Conservation (phyloP, 2,888 invertebrate genomes). For the Aleiodes alternator region DNA sequence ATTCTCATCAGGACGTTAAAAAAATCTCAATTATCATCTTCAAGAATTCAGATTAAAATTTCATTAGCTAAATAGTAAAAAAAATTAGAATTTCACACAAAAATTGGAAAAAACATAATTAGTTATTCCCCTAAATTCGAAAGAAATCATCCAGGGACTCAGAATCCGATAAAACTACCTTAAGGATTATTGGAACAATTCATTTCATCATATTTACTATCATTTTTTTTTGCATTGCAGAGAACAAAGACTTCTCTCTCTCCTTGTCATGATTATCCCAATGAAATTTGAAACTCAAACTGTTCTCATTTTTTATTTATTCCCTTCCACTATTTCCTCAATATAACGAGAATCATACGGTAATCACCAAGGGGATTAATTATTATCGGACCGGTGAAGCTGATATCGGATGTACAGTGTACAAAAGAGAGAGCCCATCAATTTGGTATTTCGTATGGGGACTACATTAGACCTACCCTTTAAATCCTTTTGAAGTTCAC, state of each 20-base stretch:
- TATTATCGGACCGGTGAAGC: conserved; percentile 29
- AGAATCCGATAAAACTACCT: too few species aligned
- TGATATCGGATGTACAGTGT: conserved; percentile 11
- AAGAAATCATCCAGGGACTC: too few species aligned
- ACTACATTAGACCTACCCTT: conserved; percentile 21
- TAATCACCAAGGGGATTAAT: conserved; percentile 35
- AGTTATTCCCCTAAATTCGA: too few species aligned
- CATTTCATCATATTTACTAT: too few species aligned
- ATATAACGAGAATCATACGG: conserved; percentile 1
- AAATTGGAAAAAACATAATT: too few species aligned
- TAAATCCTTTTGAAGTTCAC: conserved; percentile 41
- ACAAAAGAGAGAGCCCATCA: conserved; percentile 31
- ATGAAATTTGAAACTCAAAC: conserved; percentile 4
- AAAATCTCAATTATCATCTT: too few species aligned
- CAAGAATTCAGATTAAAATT: too few species aligned
- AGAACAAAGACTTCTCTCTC: neutral
- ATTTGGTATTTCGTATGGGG: conserved; percentile 30
- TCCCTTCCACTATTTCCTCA: neutral
- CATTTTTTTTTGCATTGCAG: too few species aligned
- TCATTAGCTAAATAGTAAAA: too few species aligned
- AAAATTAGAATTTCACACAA: too few species aligned
- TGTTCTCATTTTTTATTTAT: neutral
- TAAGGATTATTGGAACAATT: too few species aligned
- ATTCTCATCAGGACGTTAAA: too few species aligned
- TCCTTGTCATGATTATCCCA: neutral